Conservation (phyloP, 1,140 invertebrate species). For the Calephelis nemesis region DNA sequence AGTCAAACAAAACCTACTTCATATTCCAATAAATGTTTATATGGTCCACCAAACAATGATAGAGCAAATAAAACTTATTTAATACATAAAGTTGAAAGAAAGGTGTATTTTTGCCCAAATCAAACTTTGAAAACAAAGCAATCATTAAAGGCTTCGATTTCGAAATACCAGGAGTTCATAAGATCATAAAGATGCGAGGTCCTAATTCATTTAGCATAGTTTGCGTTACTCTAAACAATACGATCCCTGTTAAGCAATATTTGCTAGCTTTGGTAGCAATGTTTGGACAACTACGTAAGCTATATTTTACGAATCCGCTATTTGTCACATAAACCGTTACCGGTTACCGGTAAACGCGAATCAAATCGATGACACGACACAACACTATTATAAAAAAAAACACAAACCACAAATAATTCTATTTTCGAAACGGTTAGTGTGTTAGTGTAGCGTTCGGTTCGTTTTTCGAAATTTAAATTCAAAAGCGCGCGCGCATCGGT, state of each 20-base stretch:
- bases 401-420: conserved; percentile 43
- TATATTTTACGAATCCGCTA: conserved; percentile 39
- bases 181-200: neutral
- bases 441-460: conserved; percentile 54
- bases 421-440: conserved; percentile 42
- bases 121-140: too few species aligned
- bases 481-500: conserved; percentile 54
- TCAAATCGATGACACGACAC: conserved; percentile 53
- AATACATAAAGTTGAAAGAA: too few species aligned
- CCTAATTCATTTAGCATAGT: conserved; percentile 19
- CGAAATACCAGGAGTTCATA: neutral
- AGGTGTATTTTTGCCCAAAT: too few species aligned
- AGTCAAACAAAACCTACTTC: too few species aligned
- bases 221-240: conserved; percentile 35
- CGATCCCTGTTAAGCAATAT: conserved; percentile 31
- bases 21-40: too few species aligned
- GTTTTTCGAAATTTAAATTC: conserved; percentile 47
- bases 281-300: conserved; percentile 15
- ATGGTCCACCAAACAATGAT: too few species aligned
- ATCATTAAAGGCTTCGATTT: too few species aligned
- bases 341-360: conserved; percentile 51
- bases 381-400: conserved; percentile 41
- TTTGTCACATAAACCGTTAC: conserved; percentile 45
- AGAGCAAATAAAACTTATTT: too few species aligned
- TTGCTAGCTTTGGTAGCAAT: conserved; percentile 26